Evolutionary conservation across 2,797 vertebrate species (phyloP).

Genomic region (Phoeniculus purpureus): DNA sequence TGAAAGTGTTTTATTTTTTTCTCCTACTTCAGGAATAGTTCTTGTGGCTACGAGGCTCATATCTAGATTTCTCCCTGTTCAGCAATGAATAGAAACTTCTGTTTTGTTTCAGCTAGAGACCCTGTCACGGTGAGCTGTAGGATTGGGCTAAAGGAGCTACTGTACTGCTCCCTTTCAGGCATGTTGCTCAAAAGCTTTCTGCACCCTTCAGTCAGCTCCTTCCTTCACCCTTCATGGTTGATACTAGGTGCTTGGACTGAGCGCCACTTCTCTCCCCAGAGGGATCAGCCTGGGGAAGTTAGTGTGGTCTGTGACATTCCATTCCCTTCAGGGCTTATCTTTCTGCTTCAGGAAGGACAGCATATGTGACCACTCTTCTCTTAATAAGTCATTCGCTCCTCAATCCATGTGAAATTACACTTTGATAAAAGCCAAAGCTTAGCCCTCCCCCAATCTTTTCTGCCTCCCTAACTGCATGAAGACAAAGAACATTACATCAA

Average conservation of each 20-base stretch:
- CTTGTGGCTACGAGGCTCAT: not conserved
- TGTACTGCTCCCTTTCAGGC: not conserved
- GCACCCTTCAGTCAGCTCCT: accelerated
- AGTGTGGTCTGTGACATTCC: not conserved
- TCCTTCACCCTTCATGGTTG: not conserved
- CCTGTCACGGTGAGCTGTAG: not conserved
- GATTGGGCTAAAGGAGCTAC: not conserved
- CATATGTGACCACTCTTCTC: not conserved
- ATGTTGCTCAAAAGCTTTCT: not conserved
- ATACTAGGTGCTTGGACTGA: not conserved
- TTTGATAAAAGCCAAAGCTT: not conserved
- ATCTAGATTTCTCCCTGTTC: not conserved
- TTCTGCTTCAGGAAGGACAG: not conserved
- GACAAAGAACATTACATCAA: not conserved
- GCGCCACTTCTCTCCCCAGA: not conserved
- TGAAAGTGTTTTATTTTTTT: not conserved
- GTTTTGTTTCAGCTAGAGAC: not conserved
- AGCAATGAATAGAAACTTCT: not conserved
- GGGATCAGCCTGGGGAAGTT: not conserved
- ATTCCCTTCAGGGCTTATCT: not conserved
- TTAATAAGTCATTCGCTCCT: not conserved
- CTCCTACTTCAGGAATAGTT: not conserved
- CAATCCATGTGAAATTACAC: not conserved
- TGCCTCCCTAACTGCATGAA: not conserved
- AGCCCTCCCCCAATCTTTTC: not conserved